Percentiles rank a stretch among this genome's conserved stretches.
These are phyloP conservation scores for Pagetopsis macropterus DNA, from an alignment of 2,797 vertebrate genomes.

Conservation along the genomic window DNA sequence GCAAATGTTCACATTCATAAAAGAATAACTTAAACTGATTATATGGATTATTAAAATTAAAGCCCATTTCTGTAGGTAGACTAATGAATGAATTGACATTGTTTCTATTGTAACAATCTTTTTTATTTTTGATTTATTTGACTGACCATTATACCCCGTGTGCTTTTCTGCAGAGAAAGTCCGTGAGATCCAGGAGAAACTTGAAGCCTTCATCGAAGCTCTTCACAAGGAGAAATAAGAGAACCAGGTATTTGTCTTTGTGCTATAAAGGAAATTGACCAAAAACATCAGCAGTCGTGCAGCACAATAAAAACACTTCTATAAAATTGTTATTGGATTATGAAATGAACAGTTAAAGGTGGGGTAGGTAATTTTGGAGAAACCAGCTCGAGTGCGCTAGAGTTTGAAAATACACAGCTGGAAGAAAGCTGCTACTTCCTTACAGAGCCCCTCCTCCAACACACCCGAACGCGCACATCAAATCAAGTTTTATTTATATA, in stretches of 20 bases:
- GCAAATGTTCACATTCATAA: background rate
- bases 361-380: too few species aligned
- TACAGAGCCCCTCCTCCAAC: too few species aligned
- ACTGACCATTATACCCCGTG: conserved; percentile 16
- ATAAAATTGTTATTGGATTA: background rate
- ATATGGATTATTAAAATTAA: background rate
- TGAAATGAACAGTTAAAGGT: background rate
- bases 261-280: background rate
- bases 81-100: background rate
- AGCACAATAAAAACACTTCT: background rate
- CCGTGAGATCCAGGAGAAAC: conserved; percentile 99
- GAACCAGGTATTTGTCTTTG: conserved; percentile 62
- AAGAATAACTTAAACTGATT: background rate
- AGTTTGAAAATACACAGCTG: too few species aligned
- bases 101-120: background rate
- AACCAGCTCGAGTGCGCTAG: too few species aligned
- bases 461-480: too few species aligned
- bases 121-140: background rate
- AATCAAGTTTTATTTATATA: too few species aligned
- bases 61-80: background rate
- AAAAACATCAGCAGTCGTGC: background rate
- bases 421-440: too few species aligned
- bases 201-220: conserved; percentile 99
- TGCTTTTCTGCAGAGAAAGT: conserved; percentile 90
- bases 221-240: conserved; percentile 97